Percentiles rank a stretch among this genome's conserved stretches.
Evolutionary conservation across 2,888 invertebrate species (phyloP).

Genomic region (Tridacna crocea): DNA sequence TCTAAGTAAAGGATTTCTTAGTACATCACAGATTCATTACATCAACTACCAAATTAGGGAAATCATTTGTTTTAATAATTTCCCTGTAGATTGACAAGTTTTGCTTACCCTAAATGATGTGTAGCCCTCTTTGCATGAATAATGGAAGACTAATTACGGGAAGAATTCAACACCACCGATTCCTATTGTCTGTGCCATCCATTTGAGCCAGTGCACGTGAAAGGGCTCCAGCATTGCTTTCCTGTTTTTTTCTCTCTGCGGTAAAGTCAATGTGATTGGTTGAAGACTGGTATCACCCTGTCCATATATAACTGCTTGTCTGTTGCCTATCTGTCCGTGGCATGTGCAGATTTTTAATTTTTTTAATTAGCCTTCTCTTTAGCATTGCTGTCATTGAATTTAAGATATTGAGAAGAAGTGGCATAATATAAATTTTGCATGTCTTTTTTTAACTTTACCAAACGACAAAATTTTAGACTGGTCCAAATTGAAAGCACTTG

Average conservation of each 20-base stretch:
- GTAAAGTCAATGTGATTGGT: too few species aligned
- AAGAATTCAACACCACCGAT: slow-evolving; percentile 19
- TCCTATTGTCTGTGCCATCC: slow-evolving; percentile 19
- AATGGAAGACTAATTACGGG: slow-evolving; percentile 55
- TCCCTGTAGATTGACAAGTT: slow-evolving; percentile 49
- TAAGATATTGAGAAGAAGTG: too few species aligned
- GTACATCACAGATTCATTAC: slow-evolving; percentile 44
- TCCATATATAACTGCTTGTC: background rate
- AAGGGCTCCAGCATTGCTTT: background rate
- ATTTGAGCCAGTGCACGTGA: slow-evolving; percentile 15
- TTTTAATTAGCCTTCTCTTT: too few species aligned
- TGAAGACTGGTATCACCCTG: too few species aligned
- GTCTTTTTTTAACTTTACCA: too few species aligned
- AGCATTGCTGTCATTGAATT: too few species aligned
- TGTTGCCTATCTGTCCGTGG: background rate
- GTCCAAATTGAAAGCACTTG: too few species aligned
- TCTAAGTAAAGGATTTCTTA: background rate
- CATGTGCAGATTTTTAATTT: too few species aligned
- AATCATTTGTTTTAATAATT: slow-evolving; percentile 64
- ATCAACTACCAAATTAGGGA: slow-evolving; percentile 53
- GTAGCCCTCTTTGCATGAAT: slow-evolving; percentile 47
- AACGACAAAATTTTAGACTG: too few species aligned
- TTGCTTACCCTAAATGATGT: slow-evolving; percentile 47
- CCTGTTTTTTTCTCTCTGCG: too few species aligned
- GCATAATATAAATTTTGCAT: too few species aligned